Base-by-base conservation (phyloP, 2,888 invertebrate genomes). In the Stramonita haemastoma region DNA sequence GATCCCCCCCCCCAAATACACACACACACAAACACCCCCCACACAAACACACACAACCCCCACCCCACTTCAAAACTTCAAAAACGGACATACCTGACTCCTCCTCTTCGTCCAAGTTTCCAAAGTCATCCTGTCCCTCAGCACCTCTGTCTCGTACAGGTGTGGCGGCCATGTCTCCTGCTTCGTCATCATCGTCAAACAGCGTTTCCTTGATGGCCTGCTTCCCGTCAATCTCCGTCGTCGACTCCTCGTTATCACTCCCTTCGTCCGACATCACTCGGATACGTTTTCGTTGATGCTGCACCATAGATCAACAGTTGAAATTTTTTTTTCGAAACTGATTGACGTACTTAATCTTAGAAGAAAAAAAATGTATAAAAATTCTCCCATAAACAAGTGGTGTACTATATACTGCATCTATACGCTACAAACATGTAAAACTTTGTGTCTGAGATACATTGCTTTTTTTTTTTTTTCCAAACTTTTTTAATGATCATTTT, bases 31-130 rank as follows among this genome's bases (percentile, higher is more conserved):
- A 8, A 46, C 46, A 66, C 8, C 46, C 2, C 46, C 2, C 46
- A 46, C 46, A 46, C 46, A 46, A 2, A 46, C 46, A 46, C 46
- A 46, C 46, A 46, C 46, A 5, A 2, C 8, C 46, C 8, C 46
- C 8, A 2, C 13, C 60, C 13, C 13, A 8, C 60, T 60, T 60
- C 15, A 15, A 60, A 60, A 2, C 60, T 60, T 60, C 60, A 60
- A 60, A n/a, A 73, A 29, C 5, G 8, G 8, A 77, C 87, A 13
- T 34, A 91, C 91, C 93, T 34, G 93, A 94, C 92, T 94, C 94
- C 91, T 97, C 97, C 86, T 97, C 98, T 94, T 98, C 98, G 93
- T 97, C 98, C 93, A 98, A 98, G 87, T 94, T 93, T 26, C 94
- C 93, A 95, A 98, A 98, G 96, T 98, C 98, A 95, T 98, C 97